Base-by-base conservation (phyloP, 2,113 vertebrate genomes). In the Nothocercus nigrocapillus region DNA sequence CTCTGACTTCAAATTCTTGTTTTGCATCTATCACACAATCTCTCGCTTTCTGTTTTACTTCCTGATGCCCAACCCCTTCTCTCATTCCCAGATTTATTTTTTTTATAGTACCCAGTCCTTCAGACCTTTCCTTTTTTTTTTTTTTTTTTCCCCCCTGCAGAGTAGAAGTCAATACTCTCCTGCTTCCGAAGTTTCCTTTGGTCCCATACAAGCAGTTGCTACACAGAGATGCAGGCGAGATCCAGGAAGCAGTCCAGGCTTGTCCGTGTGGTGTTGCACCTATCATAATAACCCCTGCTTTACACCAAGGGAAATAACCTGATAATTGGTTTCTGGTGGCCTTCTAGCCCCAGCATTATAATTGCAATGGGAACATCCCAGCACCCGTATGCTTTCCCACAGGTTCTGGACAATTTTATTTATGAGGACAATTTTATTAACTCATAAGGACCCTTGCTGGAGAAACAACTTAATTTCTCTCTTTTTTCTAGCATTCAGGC, bases 181-280 rank as follows among this genome's bases (percentile, higher is more conserved):
- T 77, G 38, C 84, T 91, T 88, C 90, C 95, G 86, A 96, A 95
- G 85, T 69, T 95, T 95, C 76, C 85, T 75, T 80, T 38, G 47
- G 56, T 90, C 34, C 76, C 64, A 15, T 53, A 82, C 61, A 94
- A 95, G 80, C 90, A 59, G 64, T 83, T 88, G 76, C 82, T 28
- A 63, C 24, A 32, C 51, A 70, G 56, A 86, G 82, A 67, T 51
- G 61, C 72, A 86, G 73, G 80, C 61, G 88, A 56, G 51, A 61
- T 81, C 32, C 91, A 84, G 90, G 93, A 97, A 92, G 69, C 61
- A 92, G 66, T 67, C 58, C 14, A 16, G 13, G 87, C 87, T 58
- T 82, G 79, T 16, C 63, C 5, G 6, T 72, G 61, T 94, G 16
- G 28, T 32, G 54, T 58, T 17, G 30, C 54, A 58, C 28, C 86